Evolutionary conservation across 1,140 invertebrate genomes (phyloP), one percentile per base, ranked within the genome.

Genomic region (Phortica variegata): DNA sequence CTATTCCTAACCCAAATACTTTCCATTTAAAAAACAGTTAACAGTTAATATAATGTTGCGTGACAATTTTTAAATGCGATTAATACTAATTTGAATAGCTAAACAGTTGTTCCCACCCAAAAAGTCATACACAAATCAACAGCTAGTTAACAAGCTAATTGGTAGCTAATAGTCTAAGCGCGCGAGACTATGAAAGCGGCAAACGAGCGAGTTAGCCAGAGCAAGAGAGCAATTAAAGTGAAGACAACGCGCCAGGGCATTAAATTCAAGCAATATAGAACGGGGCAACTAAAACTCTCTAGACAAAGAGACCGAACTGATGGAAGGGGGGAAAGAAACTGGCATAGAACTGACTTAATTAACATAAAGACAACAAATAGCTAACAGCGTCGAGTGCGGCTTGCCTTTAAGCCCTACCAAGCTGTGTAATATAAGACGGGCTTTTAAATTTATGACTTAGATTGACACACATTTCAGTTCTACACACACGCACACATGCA

Each of bases 241-340:
- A 52, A 60, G 57, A 62, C 62, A 54, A 49, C 61, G 43, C 59
- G 61, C 62, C n/a, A n/a, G n/a, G n/a, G n/a, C n/a, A n/a, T n/a
- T n/a, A n/a, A n/a, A n/a, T n/a, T n/a, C n/a, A n/a, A n/a, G n/a
- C n/a, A n/a, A n/a, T n/a, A n/a, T n/a, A n/a, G n/a, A n/a, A n/a
- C n/a, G n/a, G n/a, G 52, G 43, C 37, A 47, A 52, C 43, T 47
- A 47, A 47, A 26, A 32, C 43, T n/a, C n/a, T n/a, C n/a, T n/a
- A n/a, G n/a, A n/a, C n/a, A n/a, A n/a, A n/a, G n/a, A n/a, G n/a
- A n/a, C n/a, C n/a, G n/a, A n/a, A n/a, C n/a, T n/a, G n/a, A n/a
- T n/a, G n/a, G n/a, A n/a, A n/a, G n/a, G n/a, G n/a, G n/a, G n/a
- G 26, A 31, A 15, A 12, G 17, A 10, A 4, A 26, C 36, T 50